Base-by-base conservation (phyloP, 2,113 vertebrate species). In the Saccopteryx leptura region DNA sequence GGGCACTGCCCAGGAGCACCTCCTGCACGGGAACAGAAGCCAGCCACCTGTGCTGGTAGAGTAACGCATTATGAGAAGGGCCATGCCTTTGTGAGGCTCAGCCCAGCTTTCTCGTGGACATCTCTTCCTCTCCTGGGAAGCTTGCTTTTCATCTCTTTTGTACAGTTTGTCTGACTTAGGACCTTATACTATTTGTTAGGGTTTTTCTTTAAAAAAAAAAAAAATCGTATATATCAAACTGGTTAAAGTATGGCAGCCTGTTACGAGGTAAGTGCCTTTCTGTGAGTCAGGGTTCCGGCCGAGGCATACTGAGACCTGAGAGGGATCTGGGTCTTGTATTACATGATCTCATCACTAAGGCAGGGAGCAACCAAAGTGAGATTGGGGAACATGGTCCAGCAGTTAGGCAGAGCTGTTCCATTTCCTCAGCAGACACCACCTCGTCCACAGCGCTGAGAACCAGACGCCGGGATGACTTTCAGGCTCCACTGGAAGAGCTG, bases 201-300 rank as follows among this genome's bases (percentile, higher is more conserved):
- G 6, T 76, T 93, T 95, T 94, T 78, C 18, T 86, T 80, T 33
- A 54, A 66, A 31, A 66, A 81, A 89, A 80, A 91, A 88, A 31
- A 48, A 83, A 7, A n/a, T 63, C 12, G 9, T 48, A 72, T 96
- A 96, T 97, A 87, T 72, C 86, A 89, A 88, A 96, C 88, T 95
- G 82, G 78, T 58, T 94, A 14, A 94, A 95, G 78, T 72, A 39
- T 97, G 69, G 69, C 95, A 96, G 39, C 71, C 76, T 94, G 4
- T 91, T 60, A 88, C 89, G 80, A 97, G 94, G 65, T 96, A 95
- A 95, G 90, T 94, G 71, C 85, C 92, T 88, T 94, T 96, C 80
- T 33, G 0, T 50, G 18, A 71, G 52, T 88, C 63, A 76, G 60
- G 72, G 52, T 76, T 66, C 71, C 91, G 85, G 52, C 80, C 18